Conservation (phyloP, 2,888 invertebrate species). For the Amphipoea lucens region DNA sequence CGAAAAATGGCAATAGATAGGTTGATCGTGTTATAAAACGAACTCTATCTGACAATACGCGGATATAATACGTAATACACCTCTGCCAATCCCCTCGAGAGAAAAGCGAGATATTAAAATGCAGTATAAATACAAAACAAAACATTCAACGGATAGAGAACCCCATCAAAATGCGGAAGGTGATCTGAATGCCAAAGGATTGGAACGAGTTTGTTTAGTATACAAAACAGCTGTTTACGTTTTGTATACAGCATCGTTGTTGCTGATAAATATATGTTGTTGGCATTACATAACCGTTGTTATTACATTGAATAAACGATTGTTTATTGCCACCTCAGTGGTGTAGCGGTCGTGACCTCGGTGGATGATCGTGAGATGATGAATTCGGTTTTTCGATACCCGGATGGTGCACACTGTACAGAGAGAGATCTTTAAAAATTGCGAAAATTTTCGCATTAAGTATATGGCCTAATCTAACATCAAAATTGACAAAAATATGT, state of each 20-base stretch:
- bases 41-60: not conserved
- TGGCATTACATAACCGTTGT: slow-evolving; percentile 39
- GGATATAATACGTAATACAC: not conserved
- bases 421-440: not conserved
- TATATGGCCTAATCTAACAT: not conserved
- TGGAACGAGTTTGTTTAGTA: slow-evolving; percentile 52
- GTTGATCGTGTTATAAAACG: not conserved
- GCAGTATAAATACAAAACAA: slow-evolving; percentile 24
- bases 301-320: slow-evolving; percentile 29
- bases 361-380: not conserved
- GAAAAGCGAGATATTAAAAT: not conserved
- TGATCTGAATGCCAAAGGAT: slow-evolving; percentile 47
- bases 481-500: not conserved
- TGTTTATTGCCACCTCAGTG: slow-evolving; percentile 22
- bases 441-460: not conserved
- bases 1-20: not conserved
- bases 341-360: slow-evolving; percentile 11
- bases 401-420: not conserved
- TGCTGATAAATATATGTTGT: slow-evolving; percentile 44
- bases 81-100: not conserved
- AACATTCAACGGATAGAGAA: slow-evolving; percentile 15
- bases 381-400: not conserved
- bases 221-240: slow-evolving; percentile 53
- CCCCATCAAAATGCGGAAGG: slow-evolving; percentile 43
- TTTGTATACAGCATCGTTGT: slow-evolving; percentile 32